Conservation (phyloP, 2,888 invertebrate species). For the Ditylenchus weischeri region DNA sequence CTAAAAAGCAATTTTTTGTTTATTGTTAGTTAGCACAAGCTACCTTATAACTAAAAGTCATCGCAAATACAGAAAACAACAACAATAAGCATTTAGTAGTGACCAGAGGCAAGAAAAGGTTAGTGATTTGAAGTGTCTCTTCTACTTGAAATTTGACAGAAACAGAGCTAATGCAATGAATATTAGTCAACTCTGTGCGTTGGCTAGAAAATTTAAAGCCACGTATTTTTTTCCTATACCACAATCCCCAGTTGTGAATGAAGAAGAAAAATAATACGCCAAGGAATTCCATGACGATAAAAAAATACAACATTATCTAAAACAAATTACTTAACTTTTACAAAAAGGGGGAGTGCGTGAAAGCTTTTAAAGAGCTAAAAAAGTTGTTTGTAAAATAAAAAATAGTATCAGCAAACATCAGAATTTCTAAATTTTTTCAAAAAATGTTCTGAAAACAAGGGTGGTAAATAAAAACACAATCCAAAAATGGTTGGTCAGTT, state of each 20-base stretch:
- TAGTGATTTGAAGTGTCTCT: slow-evolving; percentile 3
- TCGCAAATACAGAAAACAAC: neutral
- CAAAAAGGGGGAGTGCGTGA: no score
- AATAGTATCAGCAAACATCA: no score
- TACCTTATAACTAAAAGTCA: neutral
- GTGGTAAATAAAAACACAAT: no score
- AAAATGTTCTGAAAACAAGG: no score
- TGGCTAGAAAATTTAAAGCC: neutral
- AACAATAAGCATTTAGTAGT: slow-evolving; percentile 1
- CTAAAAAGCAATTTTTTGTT: neutral
- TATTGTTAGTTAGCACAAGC: neutral
- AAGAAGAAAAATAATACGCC: neutral
- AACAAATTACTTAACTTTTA: no score
- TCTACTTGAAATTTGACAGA: slow-evolving; percentile 9
- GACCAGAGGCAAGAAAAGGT: neutral
- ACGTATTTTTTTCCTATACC: neutral
- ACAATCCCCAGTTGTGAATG: neutral
- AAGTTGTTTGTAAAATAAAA: neutral
- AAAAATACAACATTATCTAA: slow-evolving; percentile 8
- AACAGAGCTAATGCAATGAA: neutral
- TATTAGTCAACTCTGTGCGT: neutral
- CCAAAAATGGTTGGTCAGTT: no score
- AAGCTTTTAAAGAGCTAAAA: no score
- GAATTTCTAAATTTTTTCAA: no score
- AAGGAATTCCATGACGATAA: neutral